phyloP scores from a whole-genome alignment of 2,113 vertebrate species.

The Thymallus thymallus region DNA sequence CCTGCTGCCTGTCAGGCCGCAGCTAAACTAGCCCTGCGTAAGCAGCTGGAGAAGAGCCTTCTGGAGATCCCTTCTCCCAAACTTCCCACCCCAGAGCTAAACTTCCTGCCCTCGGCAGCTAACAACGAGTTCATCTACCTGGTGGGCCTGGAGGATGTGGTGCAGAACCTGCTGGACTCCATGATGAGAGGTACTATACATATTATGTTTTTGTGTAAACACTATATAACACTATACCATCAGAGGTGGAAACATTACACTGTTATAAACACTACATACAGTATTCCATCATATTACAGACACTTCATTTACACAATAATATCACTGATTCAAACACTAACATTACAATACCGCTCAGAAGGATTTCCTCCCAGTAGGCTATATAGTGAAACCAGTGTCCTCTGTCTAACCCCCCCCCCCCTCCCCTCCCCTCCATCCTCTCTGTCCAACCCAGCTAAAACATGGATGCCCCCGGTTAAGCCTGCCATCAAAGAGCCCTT shows the following conservation, averaged over 20 bases:
- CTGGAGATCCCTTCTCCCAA: slow-evolving; percentile 94
- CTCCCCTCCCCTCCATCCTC: not conserved
- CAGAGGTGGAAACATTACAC: too few species aligned
- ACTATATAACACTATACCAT: too few species aligned
- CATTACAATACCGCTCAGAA: too few species aligned
- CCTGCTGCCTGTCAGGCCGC: slow-evolving; percentile 91
- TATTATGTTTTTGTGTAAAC: too few species aligned
- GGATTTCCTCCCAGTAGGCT: too few species aligned
- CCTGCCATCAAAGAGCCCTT: slow-evolving; percentile 78
- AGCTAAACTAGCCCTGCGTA: slow-evolving; percentile 89
- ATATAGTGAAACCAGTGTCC: not conserved
- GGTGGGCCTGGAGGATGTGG: slow-evolving; percentile 94
- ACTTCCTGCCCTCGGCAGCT: slow-evolving; percentile 92
- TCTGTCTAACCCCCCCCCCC: not conserved
- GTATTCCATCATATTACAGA: not conserved
- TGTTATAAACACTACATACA: too few species aligned
- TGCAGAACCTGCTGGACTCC: slow-evolving; percentile 90
- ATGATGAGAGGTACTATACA: slow-evolving; percentile 76
- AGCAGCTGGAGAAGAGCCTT: slow-evolving; percentile 95
- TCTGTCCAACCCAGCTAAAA: slow-evolving; percentile 48
- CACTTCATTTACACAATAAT: too few species aligned
- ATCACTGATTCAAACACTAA: too few species aligned
- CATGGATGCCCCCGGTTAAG: slow-evolving; percentile 54
- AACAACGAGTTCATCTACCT: slow-evolving; percentile 98
- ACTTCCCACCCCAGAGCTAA: slow-evolving; percentile 86